A percentile compares a stretch with the other conserved stretches of the same genome.
Conservation (phyloP, 2,888 invertebrate genomes). For the Andrena hattorfiana region DNA sequence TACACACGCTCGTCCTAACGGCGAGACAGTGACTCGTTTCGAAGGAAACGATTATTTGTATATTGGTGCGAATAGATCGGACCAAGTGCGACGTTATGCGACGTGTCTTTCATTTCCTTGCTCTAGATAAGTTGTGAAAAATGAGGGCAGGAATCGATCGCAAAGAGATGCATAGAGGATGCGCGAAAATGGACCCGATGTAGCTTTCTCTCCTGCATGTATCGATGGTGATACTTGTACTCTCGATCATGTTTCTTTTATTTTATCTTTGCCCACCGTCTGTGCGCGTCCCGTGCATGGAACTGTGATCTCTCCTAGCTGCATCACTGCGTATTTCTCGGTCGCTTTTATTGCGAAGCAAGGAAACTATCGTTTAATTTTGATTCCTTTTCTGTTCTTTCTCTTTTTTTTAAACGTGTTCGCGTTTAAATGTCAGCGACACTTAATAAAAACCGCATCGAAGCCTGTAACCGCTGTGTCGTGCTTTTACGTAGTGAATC, state of each 20-base stretch:
- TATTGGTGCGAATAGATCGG: conserved; percentile 65
- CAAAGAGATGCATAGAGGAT: conserved; percentile 18
- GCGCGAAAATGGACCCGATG: neutral
- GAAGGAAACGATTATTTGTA: conserved; percentile 60
- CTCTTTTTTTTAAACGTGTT: conserved; percentile 5
- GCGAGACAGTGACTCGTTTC: conserved; percentile 42
- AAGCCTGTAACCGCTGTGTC: conserved; percentile 1
- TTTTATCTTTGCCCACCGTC: neutral
- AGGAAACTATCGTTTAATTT: conserved; percentile 11
- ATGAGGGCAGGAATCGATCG: conserved; percentile 1
- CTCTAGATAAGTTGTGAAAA: conserved; percentile 19
- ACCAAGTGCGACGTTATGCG: conserved; percentile 54
- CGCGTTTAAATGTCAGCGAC: conserved; percentile 19
- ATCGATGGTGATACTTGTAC: neutral
- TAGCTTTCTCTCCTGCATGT: neutral
- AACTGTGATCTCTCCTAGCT: conserved; percentile 19
- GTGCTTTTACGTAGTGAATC: conserved; percentile 33
- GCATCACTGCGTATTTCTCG: conserved; percentile 6
- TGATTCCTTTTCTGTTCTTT: neutral
- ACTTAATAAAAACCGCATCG: conserved; percentile 16
- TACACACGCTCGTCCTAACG: conserved; percentile 23
- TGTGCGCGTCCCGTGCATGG: conserved; percentile 14
- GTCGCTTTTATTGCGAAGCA: conserved; percentile 30
- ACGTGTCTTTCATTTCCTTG: conserved; percentile 62
- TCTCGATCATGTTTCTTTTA: neutral